A percentile compares a stretch with the other conserved stretches of the same genome.
phyloP scores from a whole-genome alignment of 2,113 vertebrate species.

The Anhinga rufa region DNA sequence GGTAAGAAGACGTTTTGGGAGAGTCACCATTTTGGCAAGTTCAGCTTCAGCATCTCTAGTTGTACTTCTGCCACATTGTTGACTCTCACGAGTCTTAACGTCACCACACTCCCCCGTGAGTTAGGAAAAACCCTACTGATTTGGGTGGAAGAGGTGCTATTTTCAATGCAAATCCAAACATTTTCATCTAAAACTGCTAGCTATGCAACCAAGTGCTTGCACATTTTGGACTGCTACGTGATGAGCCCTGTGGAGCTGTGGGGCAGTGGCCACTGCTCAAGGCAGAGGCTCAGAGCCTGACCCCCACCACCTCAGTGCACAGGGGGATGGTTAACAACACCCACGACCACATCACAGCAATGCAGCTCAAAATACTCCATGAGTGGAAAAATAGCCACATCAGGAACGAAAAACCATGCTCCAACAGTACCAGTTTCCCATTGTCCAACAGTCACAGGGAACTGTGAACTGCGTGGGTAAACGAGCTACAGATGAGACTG shows the following conservation, averaged over 20 bases:
- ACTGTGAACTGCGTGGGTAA: neutral
- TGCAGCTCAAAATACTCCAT: neutral
- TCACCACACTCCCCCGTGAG: fast-evolving
- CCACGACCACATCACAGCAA: fast-evolving
- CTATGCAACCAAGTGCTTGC: neutral
- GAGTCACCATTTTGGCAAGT: neutral
- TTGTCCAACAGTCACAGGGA: neutral
- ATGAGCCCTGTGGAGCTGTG: fast-evolving
- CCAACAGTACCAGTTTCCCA: neutral
- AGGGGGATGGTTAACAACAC: neutral
- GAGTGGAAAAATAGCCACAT: neutral
- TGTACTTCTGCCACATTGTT: neutral
- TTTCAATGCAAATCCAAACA: neutral
- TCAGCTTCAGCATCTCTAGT: neutral
- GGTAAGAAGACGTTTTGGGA: neutral
- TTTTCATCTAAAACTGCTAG: neutral
- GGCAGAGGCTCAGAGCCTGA: fast-evolving
- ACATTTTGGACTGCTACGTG: neutral
- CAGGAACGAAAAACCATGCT: neutral
- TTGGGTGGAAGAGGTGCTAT: neutral
- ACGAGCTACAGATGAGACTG: neutral
- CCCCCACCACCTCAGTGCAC: fast-evolving
- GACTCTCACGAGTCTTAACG: neutral
- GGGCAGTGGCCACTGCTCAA: neutral
- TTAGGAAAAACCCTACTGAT: neutral